Conservation (phyloP, 2,888 invertebrate species). For the Pachycephus smyrnensis region DNA sequence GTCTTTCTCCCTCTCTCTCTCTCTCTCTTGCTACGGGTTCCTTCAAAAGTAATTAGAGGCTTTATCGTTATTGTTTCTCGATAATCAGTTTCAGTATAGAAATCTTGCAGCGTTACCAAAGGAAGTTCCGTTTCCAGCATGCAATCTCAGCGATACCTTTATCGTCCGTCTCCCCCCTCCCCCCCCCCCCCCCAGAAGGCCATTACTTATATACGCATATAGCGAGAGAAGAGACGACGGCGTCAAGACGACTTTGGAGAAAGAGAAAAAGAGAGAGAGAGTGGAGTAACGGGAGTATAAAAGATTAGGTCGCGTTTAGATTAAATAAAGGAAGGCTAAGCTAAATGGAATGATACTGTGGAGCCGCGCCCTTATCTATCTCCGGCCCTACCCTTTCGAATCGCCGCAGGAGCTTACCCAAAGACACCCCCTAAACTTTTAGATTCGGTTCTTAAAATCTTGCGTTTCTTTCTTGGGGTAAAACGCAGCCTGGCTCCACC, state of each 20-base stretch:
- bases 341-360: slow-evolving; percentile 52
- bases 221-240: neutral
- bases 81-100: neutral
- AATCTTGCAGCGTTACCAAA: neutral
- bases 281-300: slow-evolving; percentile 2
- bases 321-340: slow-evolving; percentile 40
- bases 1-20: no score
- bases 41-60: neutral
- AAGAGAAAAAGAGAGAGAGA: neutral
- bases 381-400: slow-evolving; percentile 53
- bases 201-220: neutral
- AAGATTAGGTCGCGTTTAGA: slow-evolving; percentile 40
- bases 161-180: neutral
- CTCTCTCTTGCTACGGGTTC: neutral
- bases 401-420: neutral
- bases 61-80: neutral
- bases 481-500: neutral
- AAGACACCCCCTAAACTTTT: neutral
- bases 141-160: neutral
- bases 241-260: neutral
- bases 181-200: neutral
- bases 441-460: neutral
- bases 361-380: slow-evolving; percentile 51
- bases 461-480: neutral
- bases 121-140: neutral